A percentile compares a stretch with the other conserved stretches of the same genome.
Conservation (phyloP, 2,888 invertebrate species). For the Callyntrura guangdongensis region DNA sequence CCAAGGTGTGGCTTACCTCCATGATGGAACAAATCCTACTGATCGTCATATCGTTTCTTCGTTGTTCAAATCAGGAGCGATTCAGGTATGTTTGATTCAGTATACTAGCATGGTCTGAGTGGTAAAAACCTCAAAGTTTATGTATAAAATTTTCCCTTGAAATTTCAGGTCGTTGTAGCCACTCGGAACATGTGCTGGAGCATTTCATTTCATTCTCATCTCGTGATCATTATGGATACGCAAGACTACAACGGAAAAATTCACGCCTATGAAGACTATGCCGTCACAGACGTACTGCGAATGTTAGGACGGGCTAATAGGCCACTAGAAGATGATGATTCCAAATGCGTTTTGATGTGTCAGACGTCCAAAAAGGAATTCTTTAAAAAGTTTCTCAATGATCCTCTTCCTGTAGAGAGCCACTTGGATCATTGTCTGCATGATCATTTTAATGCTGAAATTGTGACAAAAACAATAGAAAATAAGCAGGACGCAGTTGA, state of each 20-base stretch:
- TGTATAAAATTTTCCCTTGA: neutral
- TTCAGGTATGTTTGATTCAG: constrained; percentile 86
- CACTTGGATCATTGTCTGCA: constrained; percentile 99
- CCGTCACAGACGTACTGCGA: constrained; percentile 98
- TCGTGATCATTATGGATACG: constrained; percentile 99
- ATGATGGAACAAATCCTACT: constrained; percentile 94
- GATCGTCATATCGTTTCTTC: constrained; percentile 97
- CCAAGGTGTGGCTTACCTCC: constrained; percentile 98
- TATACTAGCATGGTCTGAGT: too few relatives aligned
- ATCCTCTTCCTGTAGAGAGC: constrained; percentile 98
- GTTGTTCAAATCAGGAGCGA: constrained; percentile 96
- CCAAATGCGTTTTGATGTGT: constrained; percentile 98
- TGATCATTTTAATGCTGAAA: constrained; percentile 99
- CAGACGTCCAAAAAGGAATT: constrained; percentile 99
- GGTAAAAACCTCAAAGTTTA: neutral
- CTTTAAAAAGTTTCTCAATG: constrained; percentile 99
- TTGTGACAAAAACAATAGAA: constrained; percentile 99
- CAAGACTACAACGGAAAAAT: constrained; percentile 95
- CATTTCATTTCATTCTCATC: constrained; percentile 94
- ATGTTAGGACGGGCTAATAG: constrained; percentile 99
- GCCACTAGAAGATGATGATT: constrained; percentile 96
- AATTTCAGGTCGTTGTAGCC: constrained; percentile 93
- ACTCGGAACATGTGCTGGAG: constrained; percentile 97
- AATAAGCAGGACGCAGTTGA: constrained; percentile 99
- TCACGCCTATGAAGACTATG: constrained; percentile 97